These are phyloP conservation scores for Chrysocyon brachyurus DNA, from an alignment of 2,797 vertebrate genomes.

Conservation along the genomic window DNA sequence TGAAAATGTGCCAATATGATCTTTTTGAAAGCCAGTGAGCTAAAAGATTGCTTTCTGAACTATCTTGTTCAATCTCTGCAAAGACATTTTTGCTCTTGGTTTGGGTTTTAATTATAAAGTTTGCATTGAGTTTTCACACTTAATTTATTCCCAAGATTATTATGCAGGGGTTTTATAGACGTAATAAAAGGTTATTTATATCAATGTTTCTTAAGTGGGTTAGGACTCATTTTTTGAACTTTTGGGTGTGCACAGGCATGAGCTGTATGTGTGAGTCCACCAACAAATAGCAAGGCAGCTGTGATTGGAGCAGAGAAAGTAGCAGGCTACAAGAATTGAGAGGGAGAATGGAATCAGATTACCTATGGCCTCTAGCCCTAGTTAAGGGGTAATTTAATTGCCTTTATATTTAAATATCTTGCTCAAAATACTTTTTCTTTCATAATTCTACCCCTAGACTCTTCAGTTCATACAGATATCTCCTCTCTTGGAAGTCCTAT, in stretches of 20 bases:
- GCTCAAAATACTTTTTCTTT: not conserved
- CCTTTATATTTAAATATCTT: conserved; percentile 18
- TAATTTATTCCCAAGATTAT: conserved; percentile 40
- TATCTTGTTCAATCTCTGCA: not conserved
- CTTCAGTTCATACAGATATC: not conserved
- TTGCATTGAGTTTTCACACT: conserved; percentile 1
- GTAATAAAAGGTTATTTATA: not conserved
- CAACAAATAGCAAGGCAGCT: rapidly evolving
- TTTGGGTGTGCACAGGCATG: not conserved
- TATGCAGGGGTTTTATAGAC: not conserved
- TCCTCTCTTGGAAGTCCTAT: not conserved
- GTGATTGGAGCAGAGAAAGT: not conserved
- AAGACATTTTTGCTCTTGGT: conserved; percentile 22
- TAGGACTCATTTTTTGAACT: not conserved
- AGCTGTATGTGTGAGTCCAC: not conserved
- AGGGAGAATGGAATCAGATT: not conserved
- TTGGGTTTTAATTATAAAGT: conserved; percentile 57
- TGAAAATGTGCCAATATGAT: not conserved
- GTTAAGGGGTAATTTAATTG: not conserved
- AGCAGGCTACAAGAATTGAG: too few relatives aligned
- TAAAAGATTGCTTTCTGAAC: not conserved
- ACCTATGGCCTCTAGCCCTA: not conserved
- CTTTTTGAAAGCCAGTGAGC: not conserved
- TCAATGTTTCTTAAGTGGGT: not conserved
- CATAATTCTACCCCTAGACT: not conserved